These are phyloP conservation scores for Drosophila mayaguana DNA, from an alignment of 2,888 invertebrate species.

Conservation along the genomic window DNA sequence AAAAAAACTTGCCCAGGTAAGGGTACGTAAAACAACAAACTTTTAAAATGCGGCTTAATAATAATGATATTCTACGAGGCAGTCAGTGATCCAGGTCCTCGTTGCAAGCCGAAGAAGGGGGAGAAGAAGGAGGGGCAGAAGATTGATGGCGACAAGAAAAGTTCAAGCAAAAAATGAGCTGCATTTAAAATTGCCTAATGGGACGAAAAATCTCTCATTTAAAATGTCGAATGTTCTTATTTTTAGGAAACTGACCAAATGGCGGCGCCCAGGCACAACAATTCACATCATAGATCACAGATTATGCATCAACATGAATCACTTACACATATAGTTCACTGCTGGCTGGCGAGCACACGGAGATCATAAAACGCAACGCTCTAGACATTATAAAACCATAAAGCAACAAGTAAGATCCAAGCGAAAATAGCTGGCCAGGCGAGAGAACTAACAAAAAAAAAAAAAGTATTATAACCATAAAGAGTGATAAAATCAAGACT, in stretches of 20 bases:
- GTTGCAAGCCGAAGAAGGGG: constrained; percentile 16
- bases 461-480: constrained; percentile 14
- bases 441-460: constrained; percentile 4
- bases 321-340: constrained; percentile 54
- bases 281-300: constrained; percentile 23
- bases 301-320: constrained; percentile 47
- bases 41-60: neutral
- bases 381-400: constrained; percentile 80
- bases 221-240: neutral
- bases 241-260: constrained; percentile 13
- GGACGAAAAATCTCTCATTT: neutral
- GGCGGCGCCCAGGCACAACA: constrained; percentile 29
- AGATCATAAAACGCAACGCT: constrained; percentile 75
- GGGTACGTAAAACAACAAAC: neutral
- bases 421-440: constrained; percentile 52
- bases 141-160: neutral
- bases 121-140: neutral
- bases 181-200: neutral
- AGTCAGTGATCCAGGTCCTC: neutral
- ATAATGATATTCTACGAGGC: too few species aligned
- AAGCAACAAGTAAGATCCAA: constrained; percentile 71
- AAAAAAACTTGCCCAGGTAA: neutral
- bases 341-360: constrained; percentile 36
- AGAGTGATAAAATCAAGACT: constrained; percentile 55
- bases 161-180: neutral